Evolutionary conservation across 1,140 invertebrate species (phyloP).

Genomic region (Akabosia matsudoensis): DNA sequence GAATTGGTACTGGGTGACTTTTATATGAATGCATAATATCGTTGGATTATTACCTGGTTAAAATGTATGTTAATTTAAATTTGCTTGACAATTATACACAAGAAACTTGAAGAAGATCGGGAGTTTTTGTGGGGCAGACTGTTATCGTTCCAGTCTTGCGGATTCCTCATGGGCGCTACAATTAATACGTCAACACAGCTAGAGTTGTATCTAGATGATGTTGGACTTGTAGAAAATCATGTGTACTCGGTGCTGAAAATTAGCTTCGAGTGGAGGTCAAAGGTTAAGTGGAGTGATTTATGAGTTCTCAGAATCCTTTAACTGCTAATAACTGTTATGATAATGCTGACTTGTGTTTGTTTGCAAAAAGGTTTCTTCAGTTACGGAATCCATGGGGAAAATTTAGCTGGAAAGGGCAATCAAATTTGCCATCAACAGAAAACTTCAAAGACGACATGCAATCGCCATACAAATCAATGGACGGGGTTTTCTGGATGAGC

Average conservation of each 20-base stretch:
- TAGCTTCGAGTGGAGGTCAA: neutral
- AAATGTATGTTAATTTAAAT: slow-evolving; percentile 48
- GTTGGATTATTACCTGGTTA: slow-evolving; percentile 39
- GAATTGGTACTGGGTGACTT: slow-evolving; percentile 22
- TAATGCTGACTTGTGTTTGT: neutral
- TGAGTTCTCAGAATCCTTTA: neutral
- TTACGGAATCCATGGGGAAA: slow-evolving; percentile 98
- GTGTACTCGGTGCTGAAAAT: slow-evolving; percentile 66
- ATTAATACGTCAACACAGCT: slow-evolving; percentile 52
- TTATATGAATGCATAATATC: neutral
- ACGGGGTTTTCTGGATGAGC: slow-evolving; percentile 97
- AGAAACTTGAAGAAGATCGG: slow-evolving; percentile 52
- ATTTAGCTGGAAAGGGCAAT: slow-evolving; percentile 95
- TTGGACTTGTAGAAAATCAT: slow-evolving; percentile 50
- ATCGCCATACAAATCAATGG: slow-evolving; percentile 72
- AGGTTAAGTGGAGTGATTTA: neutral
- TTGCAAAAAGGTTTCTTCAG: slow-evolving; percentile 62
- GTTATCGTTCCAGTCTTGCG: slow-evolving; percentile 55
- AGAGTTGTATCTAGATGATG: neutral
- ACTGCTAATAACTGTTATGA: neutral
- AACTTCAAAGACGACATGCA: slow-evolving; percentile 69
- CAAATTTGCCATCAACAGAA: slow-evolving; percentile 78
- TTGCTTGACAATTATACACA: neutral
- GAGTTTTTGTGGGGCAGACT: slow-evolving; percentile 63
- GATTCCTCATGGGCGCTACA: slow-evolving; percentile 63